Percentiles rank a stretch among this genome's conserved stretches.
Conservation (phyloP, 2,797 vertebrate genomes). For the Etheostoma perlongum region DNA sequence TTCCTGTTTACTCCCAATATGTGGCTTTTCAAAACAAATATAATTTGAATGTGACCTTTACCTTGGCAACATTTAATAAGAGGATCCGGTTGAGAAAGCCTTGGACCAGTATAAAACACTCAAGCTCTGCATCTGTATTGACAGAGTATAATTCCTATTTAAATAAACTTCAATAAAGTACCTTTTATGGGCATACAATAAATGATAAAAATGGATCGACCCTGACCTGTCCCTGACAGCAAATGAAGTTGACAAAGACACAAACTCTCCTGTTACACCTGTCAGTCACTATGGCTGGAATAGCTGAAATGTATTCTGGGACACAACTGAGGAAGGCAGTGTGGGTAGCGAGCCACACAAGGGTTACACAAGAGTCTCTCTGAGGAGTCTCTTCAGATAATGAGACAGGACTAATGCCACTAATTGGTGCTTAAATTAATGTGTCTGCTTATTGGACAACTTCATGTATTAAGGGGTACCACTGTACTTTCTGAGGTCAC, state of each 20-base stretch:
- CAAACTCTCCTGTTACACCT: slow-evolving; percentile 21
- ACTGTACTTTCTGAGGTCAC: slow-evolving; percentile 3
- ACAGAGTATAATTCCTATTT: slow-evolving; percentile 39
- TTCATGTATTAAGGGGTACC: slow-evolving; percentile 11
- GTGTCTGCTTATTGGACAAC: slow-evolving; percentile 30
- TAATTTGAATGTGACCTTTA: neutral
- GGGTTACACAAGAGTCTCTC: slow-evolving; percentile 18
- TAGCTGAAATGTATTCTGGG: slow-evolving; percentile 36
- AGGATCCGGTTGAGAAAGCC: neutral
- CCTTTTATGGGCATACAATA: slow-evolving; percentile 47
- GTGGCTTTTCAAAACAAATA: slow-evolving; percentile 1
- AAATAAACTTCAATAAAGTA: slow-evolving; percentile 60
- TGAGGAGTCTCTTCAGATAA: slow-evolving; percentile 35
- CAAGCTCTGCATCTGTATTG: neutral
- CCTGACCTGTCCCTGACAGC: slow-evolving; percentile 35
- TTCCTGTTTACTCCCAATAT: neutral
- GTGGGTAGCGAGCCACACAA: slow-evolving; percentile 9
- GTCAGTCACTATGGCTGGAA: slow-evolving; percentile 38
- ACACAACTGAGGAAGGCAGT: slow-evolving; percentile 14
- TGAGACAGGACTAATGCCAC: slow-evolving; percentile 37
- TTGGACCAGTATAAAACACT: neutral
- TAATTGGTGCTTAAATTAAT: slow-evolving; percentile 46
- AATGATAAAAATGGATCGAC: slow-evolving; percentile 55
- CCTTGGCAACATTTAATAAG: neutral
- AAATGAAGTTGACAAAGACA: slow-evolving; percentile 53